Evolutionary conservation across 2,888 invertebrate species (phyloP), one percentile per base, ranked within the genome.

Genomic region (Congeria kusceri): DNA sequence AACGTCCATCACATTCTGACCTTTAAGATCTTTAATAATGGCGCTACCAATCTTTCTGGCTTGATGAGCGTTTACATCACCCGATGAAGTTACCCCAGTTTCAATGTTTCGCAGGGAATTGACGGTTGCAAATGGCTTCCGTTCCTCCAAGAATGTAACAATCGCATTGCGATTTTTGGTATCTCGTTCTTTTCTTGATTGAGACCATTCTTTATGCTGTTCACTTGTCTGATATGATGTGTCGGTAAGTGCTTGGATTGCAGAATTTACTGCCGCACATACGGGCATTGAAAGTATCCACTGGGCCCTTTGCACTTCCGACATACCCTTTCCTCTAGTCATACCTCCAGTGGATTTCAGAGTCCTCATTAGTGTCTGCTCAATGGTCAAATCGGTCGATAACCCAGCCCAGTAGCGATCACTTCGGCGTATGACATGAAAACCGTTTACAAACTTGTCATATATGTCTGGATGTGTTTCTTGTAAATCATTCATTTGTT

Each of bases 401-500:
- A 89, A 58, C 27, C 87, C 88, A n/a, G 82, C 83, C 88, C 88
- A 88, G 46, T 70, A 80, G 28, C 86, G 57, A 58, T 88, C 80
- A 61, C 72, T 80, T 62, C 75, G 20, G 25, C 64, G 53, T 18
- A 75, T 25, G 29, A 62, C 57, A 63, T 75, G 74, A 46, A 44
- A 46, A 15, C 74, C 74, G 15, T 56, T 63, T 29, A 57, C 57
- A 25, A 75, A 68, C 44, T 68, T 20, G n/a, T 68, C 58, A 29
- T 68, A 64, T 9, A 68, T 20, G 11, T 56, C 25, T 62, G 74
- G 63, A 20, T 75, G 53, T 28, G 65, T 47, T n/a, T 53, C 20
- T n/a, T 61, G 13, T 18, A 83, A 46, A 13, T 66, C 20, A 13
- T n/a, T 9, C 83, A 84, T 85, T 13, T 39, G 56, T 29, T 77